These are phyloP conservation scores for Drosophila athabasca DNA, from an alignment of 1,140 invertebrate species.

Conservation along the genomic window DNA sequence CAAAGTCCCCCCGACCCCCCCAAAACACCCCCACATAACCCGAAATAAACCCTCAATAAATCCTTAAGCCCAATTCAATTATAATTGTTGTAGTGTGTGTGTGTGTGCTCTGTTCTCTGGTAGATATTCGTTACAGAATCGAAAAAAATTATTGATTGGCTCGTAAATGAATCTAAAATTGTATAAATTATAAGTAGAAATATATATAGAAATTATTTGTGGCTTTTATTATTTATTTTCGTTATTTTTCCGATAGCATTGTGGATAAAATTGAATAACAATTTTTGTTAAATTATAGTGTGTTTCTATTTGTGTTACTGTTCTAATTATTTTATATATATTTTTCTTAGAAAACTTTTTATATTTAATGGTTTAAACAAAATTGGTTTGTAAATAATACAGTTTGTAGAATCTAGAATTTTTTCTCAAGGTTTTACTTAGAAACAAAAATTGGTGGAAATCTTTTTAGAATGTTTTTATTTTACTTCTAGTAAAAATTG, in stretches of 20 bases:
- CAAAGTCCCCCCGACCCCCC: conserved; percentile 15
- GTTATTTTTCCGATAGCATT: background rate
- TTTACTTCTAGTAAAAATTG: too few species aligned
- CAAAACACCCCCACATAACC: conserved; percentile 9
- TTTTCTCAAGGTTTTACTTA: background rate
- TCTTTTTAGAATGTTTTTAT: background rate
- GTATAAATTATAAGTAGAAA: conserved; percentile 19
- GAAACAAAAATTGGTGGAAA: background rate
- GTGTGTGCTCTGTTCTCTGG: conserved; percentile 3
- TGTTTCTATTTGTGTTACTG: too few species aligned
- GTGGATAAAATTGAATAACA: too few species aligned
- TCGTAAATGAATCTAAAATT: conserved; percentile 9
- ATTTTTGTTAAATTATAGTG: too few species aligned
- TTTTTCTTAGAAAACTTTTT: too few species aligned
- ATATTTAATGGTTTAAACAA: too few species aligned
- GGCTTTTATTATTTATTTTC: conserved; percentile 4
- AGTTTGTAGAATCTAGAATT: too few species aligned
- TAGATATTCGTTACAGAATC: background rate
- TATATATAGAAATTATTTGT: conserved; percentile 25
- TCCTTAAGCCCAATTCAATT: conserved; percentile 25
- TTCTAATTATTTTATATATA: too few species aligned
- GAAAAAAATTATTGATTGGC: conserved; percentile 30
- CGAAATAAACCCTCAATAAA: conserved; percentile 7
- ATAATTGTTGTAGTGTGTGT: conserved; percentile 28
- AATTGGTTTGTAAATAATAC: background rate